Base-by-base conservation (phyloP, 2,113 vertebrate species). In the Etia nguti region DNA sequence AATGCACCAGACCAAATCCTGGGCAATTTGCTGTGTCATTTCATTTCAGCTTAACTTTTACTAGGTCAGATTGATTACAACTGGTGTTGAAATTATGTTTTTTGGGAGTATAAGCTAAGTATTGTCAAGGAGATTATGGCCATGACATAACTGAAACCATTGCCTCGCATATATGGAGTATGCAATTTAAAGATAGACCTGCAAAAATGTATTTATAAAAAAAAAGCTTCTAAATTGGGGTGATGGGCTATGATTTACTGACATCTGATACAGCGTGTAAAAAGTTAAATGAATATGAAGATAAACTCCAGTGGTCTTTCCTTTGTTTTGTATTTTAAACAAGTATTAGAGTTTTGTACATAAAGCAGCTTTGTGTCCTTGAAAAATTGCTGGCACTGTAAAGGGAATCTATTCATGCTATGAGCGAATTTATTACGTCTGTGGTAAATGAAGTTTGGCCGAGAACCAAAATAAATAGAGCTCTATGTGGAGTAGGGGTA, bases 361-460 rank as follows among this genome's bases (percentile, higher is more conserved):
- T 57, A n/a, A 84, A 56, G 65, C 26, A n/a, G n/a, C 36, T 85
- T 86, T 57, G 38, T 41, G 89, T 87, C 84, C 89, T 91, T 93
- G 87, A 88, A 52, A 88, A 90, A 84, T 24, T 59, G 84, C 90
- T 89, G 88, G 83, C 83, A 59, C 43, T 57, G 29, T 79, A 68
- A 85, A 79, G 65, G 20, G 31, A 85, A 88, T 91, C 79, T 55
- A 43, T 91, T 87, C 52, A 48, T 79, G 48, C 46, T 75, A 55
- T 62, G 80, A 84, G 84, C 5, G 56, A 73, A 94, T 92, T 94
- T 91, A 92, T 91, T 89, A 65, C 80, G 36, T 88, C 92, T 86
- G 87, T 62, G 73, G 68, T 90, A 50, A 90, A 91, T 91, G 83
- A 89, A 85, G 92, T 92, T 93, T 92, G 92, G 88, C 91, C 16